Conservation (phyloP, 2,797 vertebrate genomes). For the Cryptoprocta ferox region DNA sequence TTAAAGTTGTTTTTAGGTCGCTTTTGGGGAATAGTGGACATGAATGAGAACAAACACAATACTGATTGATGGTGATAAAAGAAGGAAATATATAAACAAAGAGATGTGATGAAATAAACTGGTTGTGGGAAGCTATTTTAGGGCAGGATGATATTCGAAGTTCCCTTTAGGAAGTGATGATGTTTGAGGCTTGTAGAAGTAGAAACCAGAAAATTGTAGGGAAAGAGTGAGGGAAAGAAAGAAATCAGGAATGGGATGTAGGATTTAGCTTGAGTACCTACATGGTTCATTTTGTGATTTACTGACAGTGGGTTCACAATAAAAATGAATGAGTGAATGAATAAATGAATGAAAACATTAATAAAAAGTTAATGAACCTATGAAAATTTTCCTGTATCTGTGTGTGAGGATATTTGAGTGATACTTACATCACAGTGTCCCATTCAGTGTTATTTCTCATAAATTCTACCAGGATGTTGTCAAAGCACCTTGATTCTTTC, state of each 20-base stretch:
- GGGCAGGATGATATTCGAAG: background rate
- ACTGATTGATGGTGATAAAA: background rate
- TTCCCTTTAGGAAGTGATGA: background rate
- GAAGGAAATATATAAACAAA: background rate
- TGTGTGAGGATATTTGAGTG: background rate
- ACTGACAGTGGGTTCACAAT: background rate
- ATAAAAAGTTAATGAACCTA: background rate
- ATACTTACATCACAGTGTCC: background rate
- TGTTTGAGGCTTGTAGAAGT: background rate
- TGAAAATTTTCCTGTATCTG: background rate
- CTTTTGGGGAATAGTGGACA: background rate
- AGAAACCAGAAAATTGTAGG: background rate
- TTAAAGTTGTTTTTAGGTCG: background rate
- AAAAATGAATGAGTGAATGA: background rate
- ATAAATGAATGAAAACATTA: background rate
- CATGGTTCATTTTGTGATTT: background rate
- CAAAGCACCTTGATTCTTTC: background rate
- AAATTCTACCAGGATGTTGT: background rate
- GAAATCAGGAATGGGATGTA: background rate
- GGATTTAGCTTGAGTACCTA: background rate
- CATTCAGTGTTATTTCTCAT: background rate
- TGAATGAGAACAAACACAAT: background rate
- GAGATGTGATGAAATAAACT: background rate
- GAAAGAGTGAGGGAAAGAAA: background rate
- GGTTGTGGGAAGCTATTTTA: background rate